These are phyloP conservation scores for Nycteola revayana DNA, from an alignment of 2,888 invertebrate species.

Conservation along the genomic window DNA sequence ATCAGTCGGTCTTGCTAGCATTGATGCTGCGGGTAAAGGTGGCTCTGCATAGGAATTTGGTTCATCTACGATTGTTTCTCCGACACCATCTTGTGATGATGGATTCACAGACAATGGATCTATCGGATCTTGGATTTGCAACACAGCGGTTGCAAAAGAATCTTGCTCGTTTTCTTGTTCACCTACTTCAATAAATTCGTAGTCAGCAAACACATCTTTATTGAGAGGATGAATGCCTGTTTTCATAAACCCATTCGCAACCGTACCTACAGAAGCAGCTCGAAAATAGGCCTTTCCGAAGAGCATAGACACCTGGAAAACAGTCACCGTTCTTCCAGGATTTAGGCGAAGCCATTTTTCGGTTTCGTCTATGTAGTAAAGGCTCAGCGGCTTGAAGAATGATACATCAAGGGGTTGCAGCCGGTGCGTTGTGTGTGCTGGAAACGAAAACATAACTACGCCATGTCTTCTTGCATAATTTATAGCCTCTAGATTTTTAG, in stretches of 20 bases:
- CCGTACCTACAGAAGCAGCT: neutral
- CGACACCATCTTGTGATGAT: too few species aligned
- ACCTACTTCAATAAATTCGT: neutral
- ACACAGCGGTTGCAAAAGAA: too few species aligned
- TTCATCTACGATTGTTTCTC: too few species aligned
- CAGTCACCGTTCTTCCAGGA: neutral
- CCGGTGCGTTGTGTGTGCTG: conserved; percentile 14
- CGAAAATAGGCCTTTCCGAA: neutral
- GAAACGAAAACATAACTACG: neutral
- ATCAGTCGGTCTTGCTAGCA: too few species aligned
- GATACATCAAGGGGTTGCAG: conserved; percentile 32
- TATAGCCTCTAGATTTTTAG: conserved; percentile 1
- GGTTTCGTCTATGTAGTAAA: neutral
- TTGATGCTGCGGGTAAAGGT: too few species aligned
- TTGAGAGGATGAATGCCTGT: neutral
- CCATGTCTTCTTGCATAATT: neutral
- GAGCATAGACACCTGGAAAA: neutral
- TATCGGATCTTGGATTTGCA: too few species aligned
- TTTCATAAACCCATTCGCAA: neutral
- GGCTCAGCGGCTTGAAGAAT: conserved; percentile 29
- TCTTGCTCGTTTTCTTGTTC: too few species aligned
- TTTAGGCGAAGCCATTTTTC: conserved; percentile 21
- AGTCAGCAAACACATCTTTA: neutral
- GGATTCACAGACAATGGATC: too few species aligned
- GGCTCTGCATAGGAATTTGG: too few species aligned